Percentiles rank a stretch among this genome's conserved stretches.
These are phyloP conservation scores for Pygoscelis antarcticus DNA, from an alignment of 2,113 vertebrate species.

Conservation along the genomic window DNA sequence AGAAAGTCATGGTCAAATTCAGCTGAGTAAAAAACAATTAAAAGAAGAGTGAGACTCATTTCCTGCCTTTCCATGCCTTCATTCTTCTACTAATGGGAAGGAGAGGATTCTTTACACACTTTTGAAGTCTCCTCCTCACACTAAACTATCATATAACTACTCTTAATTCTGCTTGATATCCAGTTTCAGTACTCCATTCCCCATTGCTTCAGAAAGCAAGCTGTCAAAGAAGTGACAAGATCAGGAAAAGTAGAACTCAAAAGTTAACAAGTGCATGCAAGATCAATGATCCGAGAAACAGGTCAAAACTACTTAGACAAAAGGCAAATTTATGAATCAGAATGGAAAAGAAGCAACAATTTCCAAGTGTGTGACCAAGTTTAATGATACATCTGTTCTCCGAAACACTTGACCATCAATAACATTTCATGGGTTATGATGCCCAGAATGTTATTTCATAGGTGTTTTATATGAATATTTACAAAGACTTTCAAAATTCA, in stretches of 20 bases:
- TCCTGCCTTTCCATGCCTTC: neutral
- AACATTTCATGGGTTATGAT: conserved; percentile 69
- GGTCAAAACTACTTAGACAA: neutral
- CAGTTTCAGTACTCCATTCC: neutral
- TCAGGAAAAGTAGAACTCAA: neutral
- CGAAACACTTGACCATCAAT: conserved; percentile 82
- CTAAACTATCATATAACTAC: neutral
- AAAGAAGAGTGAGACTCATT: neutral
- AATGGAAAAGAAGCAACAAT: conserved; percentile 45
- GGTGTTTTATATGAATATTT: conserved; percentile 77
- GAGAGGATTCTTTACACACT: neutral
- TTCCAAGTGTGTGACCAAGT: conserved; percentile 69
- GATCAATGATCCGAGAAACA: neutral
- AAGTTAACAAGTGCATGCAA: neutral
- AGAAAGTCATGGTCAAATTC: neutral
- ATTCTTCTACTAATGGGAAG: neutral
- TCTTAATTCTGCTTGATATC: neutral
- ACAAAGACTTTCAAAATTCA: conserved; percentile 77
- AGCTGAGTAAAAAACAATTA: neutral
- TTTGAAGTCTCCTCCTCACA: neutral
- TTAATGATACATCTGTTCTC: conserved; percentile 78
- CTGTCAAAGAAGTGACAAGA: neutral
- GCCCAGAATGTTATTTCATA: conserved; percentile 82
- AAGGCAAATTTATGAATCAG: neutral
- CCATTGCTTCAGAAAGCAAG: neutral